Conservation (phyloP, 2,797 vertebrate species). For the Nasua narica region DNA sequence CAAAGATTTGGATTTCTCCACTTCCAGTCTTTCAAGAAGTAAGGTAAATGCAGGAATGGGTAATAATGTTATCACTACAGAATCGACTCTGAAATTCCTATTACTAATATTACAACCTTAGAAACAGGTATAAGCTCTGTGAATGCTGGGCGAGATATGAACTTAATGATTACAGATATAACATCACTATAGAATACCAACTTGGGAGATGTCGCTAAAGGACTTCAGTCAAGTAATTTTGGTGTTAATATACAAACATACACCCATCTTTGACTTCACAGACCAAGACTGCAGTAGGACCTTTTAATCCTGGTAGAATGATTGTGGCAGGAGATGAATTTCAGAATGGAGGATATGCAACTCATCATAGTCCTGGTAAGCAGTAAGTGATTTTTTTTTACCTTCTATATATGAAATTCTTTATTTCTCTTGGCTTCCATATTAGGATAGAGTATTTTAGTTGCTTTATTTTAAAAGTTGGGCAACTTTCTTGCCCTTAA, state of each 20-base stretch:
- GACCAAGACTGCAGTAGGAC: conserved; percentile 87
- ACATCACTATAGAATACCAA: conserved; percentile 91
- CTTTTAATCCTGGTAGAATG: conserved; percentile 97
- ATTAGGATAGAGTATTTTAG: conserved; percentile 29
- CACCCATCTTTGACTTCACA: conserved; percentile 87
- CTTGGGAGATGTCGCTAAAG: conserved; percentile 88
- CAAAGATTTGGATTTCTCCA: conserved; percentile 84
- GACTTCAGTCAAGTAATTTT: conserved; percentile 92
- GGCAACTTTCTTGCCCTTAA: not conserved
- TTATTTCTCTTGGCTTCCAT: not conserved
- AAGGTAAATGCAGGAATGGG: conserved; percentile 86
- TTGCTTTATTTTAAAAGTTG: not conserved
- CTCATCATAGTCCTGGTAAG: conserved; percentile 94
- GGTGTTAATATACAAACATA: conserved; percentile 88
- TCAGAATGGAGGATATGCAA: conserved; percentile 92
- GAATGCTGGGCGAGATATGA: conserved; percentile 87
- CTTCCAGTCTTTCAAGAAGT: conserved; percentile 86
- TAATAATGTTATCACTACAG: conserved; percentile 90
- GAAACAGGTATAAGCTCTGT: conserved; percentile 85
- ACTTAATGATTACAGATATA: conserved; percentile 95
- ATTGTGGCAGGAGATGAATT: conserved; percentile 89
- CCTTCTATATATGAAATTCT: not conserved
- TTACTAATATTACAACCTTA: conserved; percentile 93
- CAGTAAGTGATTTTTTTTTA: conserved; percentile 13
- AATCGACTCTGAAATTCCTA: conserved; percentile 95